Percentiles rank a stretch among this genome's conserved stretches.
Conservation (phyloP, 1,140 invertebrate genomes). For the Linepithema humile region DNA sequence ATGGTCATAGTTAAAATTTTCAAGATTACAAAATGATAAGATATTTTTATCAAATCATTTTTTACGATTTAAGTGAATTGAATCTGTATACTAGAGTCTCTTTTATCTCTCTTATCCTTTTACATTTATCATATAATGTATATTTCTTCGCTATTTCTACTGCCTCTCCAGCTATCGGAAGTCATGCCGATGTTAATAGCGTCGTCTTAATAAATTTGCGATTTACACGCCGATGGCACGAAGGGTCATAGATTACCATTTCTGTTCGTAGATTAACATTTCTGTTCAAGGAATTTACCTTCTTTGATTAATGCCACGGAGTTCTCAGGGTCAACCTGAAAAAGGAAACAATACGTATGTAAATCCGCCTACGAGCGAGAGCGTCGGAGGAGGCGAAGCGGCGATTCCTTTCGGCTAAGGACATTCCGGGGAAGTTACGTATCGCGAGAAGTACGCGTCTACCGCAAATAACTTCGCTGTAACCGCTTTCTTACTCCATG, state of each 20-base stretch:
- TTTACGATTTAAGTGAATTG: neutral
- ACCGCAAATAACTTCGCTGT: conserved; percentile 46
- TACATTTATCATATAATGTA: neutral
- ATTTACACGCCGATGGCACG: neutral
- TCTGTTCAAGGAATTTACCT: conserved; percentile 77
- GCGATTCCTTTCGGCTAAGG: conserved; percentile 29
- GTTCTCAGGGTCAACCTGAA: conserved; percentile 84
- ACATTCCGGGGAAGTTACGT: conserved; percentile 43
- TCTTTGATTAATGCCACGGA: conserved; percentile 84
- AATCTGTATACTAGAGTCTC: neutral
- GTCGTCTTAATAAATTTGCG: conserved; percentile 26
- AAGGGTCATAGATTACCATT: conserved; percentile 4
- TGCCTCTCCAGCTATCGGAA: conserved; percentile 35
- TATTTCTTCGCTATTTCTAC: conserved; percentile 20
- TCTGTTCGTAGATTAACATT: conserved; percentile 37
- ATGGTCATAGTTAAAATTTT: neutral
- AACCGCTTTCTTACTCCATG: conserved; percentile 54
- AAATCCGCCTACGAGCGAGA: conserved; percentile 29
- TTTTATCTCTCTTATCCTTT: neutral
- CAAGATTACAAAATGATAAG: neutral
- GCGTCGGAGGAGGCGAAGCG: conserved; percentile 1
- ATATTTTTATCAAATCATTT: neutral
- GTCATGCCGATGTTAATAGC: neutral
- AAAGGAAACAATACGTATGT: conserved; percentile 72
- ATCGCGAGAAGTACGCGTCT: conserved; percentile 24